Conservation (phyloP, 2,888 invertebrate species). For the Drosophila sordidapex region DNA sequence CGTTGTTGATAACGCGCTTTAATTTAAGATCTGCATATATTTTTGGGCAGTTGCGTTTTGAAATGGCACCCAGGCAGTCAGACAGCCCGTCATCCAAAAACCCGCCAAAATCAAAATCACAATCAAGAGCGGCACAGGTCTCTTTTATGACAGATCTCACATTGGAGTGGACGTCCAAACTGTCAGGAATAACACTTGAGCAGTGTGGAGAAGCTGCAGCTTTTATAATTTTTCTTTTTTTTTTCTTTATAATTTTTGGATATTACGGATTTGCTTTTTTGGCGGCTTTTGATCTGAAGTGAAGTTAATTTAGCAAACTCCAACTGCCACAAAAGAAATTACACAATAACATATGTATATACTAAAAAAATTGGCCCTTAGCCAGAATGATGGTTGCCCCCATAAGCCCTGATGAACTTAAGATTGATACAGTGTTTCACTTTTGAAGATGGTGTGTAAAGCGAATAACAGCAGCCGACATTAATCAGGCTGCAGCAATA, state of each 20-base stretch:
- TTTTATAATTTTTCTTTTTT: constrained; percentile 25
- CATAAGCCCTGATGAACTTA: constrained; percentile 40
- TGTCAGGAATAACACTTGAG: constrained; percentile 77
- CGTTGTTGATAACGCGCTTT: constrained; percentile 70
- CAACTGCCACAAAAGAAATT: constrained; percentile 65
- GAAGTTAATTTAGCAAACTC: constrained; percentile 74
- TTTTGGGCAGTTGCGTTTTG: constrained; percentile 66
- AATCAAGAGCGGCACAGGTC: constrained; percentile 69
- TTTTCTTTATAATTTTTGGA: constrained; percentile 22
- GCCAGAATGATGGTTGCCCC: background rate
- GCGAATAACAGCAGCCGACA: constrained; percentile 16
- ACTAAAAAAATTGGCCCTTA: constrained; percentile 43
- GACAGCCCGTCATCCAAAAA: constrained; percentile 38
- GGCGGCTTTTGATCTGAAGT: constrained; percentile 70
- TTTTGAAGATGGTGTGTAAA: constrained; percentile 31
- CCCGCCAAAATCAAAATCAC: constrained; percentile 62
- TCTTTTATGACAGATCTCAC: constrained; percentile 79
- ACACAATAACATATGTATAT: constrained; percentile 48
- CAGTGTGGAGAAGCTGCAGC: constrained; percentile 59
- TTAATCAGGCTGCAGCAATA: constrained; percentile 22
- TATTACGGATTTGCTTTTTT: constrained; percentile 46
- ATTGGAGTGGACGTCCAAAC: constrained; percentile 71
- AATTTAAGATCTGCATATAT: constrained; percentile 78
- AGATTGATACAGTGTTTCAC: constrained; percentile 28
- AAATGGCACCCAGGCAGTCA: constrained; percentile 40